These are phyloP conservation scores for Perizoma flavofasciatum DNA, from an alignment of 2,888 invertebrate species.

Conservation along the genomic window DNA sequence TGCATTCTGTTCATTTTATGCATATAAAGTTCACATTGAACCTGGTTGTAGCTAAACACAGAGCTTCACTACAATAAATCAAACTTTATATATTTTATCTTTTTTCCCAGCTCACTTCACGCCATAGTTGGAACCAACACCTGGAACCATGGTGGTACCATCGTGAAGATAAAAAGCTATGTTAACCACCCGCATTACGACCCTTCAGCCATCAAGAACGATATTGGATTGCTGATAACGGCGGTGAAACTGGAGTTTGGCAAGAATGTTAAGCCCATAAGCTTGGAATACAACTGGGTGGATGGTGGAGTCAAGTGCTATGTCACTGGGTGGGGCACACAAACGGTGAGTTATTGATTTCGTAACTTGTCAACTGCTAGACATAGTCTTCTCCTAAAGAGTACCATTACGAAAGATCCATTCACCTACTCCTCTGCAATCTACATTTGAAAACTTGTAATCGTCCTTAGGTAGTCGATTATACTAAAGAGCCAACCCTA, in stretches of 20 bases:
- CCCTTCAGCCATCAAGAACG: conserved; percentile 44
- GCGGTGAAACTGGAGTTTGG: conserved; percentile 12
- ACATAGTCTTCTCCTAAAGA: too few species aligned
- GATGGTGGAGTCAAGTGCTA: conserved; percentile 37
- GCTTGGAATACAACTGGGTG: conserved; percentile 40
- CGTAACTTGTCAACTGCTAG: not conserved
- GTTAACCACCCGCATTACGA: conserved; percentile 49
- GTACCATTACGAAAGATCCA: too few species aligned
- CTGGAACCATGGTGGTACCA: conserved; percentile 41
- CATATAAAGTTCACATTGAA: too few species aligned
- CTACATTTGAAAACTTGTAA: too few species aligned
- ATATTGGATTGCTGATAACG: conserved; percentile 44
- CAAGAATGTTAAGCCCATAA: conserved; percentile 21
- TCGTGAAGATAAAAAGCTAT: conserved; percentile 36
- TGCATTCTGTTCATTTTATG: too few species aligned
- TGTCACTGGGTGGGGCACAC: conserved; percentile 65
- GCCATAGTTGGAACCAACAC: conserved; percentile 46
- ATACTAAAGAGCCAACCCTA: too few species aligned
- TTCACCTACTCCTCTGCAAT: too few species aligned
- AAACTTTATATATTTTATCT: too few species aligned
- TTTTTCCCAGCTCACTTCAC: conserved; percentile 38
- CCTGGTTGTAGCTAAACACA: too few species aligned
- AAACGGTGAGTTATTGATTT: conserved; percentile 44
- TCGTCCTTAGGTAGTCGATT: too few species aligned
- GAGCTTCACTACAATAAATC: too few species aligned